Base-by-base conservation (phyloP, 2,888 invertebrate genomes). In the Sylvicola cinctus region DNA sequence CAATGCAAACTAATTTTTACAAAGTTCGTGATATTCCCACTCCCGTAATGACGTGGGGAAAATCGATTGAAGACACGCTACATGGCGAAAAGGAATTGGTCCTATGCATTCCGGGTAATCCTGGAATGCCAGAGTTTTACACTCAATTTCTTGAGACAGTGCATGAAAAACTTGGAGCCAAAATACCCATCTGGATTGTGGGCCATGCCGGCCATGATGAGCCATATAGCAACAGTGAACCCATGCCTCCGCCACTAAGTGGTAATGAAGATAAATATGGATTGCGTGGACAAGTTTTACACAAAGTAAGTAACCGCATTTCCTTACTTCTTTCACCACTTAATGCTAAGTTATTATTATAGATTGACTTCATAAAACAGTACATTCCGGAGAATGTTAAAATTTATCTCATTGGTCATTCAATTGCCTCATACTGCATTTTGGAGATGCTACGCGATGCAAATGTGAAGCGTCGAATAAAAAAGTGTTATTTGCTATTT, bases 391-490 rank as follows among this genome's bases (percentile, higher is more conserved):
- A 63, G 44, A 61, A 68, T 44, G 66, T 72, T 25, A 69, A 62
- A 46, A 47, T 87, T 29, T 72, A 80, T 49, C 54, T 87, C 29
- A 63, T 87, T 43, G 84, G 79, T 6, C 87, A 87, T 61, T 87
- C 85, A 2, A 77, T 87, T 45, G 87, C 87, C 8, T 66, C 73
- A 36, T 79, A 83, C 65, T 67, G 83, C 42, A 63, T 69, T 40
- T 49, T 81, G 38, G 73, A 81, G 47, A 49, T 79, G 23, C 46
- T 78, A 29, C 63, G 71, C 42, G 56, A 67, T 43, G 56, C 65
- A 7, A 49, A 56, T 29, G 51, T 74, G 46, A 48, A 59, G 46
- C 44, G 56, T 29, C 60, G 59, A 45, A 51, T 73, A 32, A 48
- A 54, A 6, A 65, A 68, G 38, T 59, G 66, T 37, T 72, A 72